A percentile compares a stretch with the other conserved stretches of the same genome.
Conservation (phyloP, 2,888 invertebrate species). For the Onchidella celtica region DNA sequence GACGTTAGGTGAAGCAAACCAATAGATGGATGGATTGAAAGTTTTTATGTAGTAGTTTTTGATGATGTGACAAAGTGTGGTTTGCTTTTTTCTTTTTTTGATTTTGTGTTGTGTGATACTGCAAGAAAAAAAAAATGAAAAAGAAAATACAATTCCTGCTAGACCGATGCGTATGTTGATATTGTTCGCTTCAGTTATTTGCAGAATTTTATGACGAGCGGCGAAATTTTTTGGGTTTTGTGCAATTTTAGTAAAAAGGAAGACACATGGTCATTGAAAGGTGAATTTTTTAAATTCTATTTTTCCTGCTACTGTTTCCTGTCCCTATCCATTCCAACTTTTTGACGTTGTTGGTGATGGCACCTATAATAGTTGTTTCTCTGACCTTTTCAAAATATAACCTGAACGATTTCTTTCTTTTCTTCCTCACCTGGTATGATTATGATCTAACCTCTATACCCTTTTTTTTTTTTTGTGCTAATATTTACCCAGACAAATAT, state of each 20-base stretch:
- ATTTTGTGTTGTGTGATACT: no score
- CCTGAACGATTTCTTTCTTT: background rate
- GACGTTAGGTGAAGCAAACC: no score
- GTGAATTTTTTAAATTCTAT: constrained; percentile 16
- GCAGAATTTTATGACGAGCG: constrained; percentile 23
- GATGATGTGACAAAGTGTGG: no score
- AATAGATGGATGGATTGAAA: no score
- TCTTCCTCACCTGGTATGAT: background rate
- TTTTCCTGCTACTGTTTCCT: background rate
- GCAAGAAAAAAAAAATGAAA: no score
- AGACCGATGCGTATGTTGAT: no score
- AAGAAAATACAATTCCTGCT: no score
- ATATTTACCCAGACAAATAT: no score
- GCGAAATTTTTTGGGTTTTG: constrained; percentile 3
- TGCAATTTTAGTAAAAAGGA: constrained; percentile 22
- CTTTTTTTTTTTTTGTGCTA: no score
- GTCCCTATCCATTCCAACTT: background rate
- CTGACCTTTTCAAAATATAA: background rate
- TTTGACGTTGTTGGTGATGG: constrained; percentile 19
- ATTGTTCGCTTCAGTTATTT: constrained; percentile 19
- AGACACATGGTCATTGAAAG: constrained; percentile 4
- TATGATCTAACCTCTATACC: constrained; percentile 1
- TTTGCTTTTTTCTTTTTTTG: no score
- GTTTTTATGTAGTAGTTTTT: no score
- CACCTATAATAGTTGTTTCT: background rate